Evolutionary conservation across 2,113 vertebrate species (phyloP).

Genomic region (Campylomormyrus tamandua): DNA sequence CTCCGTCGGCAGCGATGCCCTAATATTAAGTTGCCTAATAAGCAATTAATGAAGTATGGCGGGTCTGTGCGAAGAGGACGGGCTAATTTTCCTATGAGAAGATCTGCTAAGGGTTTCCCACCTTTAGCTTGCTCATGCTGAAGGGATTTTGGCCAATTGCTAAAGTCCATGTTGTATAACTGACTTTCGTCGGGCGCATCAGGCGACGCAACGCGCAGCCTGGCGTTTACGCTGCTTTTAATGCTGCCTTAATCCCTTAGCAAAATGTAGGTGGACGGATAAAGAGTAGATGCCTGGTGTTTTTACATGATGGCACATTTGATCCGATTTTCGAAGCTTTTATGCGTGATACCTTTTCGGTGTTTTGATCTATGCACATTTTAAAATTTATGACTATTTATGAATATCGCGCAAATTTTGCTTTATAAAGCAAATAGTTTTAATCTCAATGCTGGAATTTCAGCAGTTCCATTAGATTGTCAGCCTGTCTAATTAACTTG

Average conservation of each 20-base stretch:
- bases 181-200: background rate
- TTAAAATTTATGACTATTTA: background rate
- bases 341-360: background rate
- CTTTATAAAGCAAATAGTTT: background rate
- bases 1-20: background rate
- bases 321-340: background rate
- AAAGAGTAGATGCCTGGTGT: background rate
- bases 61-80: background rate
- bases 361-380: background rate
- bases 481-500: background rate
- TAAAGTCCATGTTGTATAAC: background rate
- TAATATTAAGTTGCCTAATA: constrained; percentile 17
- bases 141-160: background rate
- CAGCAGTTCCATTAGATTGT: background rate
- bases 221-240: background rate
- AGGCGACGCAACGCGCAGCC: background rate
- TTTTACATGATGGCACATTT: background rate
- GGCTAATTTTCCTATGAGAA: background rate
- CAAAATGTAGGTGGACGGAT: background rate
- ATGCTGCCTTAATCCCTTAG: background rate
- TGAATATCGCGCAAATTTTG: background rate
- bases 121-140: background rate
- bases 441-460: background rate
- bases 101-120: background rate
- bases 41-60: constrained; percentile 8